Conservation (phyloP, 2,888 invertebrate genomes). For the Epiperipatus broadwayi region DNA sequence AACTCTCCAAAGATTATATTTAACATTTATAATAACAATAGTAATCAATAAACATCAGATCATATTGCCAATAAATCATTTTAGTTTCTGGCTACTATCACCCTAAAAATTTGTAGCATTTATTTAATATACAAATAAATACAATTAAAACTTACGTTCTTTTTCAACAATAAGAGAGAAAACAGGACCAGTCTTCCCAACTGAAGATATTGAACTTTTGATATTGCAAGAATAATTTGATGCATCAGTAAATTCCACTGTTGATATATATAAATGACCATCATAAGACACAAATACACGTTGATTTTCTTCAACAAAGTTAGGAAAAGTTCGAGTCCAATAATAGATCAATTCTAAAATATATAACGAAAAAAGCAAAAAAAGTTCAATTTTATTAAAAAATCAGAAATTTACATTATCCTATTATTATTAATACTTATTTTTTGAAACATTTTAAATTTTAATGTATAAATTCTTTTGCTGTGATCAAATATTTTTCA, state of each 20-base stretch:
- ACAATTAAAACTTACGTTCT: constrained; percentile 39
- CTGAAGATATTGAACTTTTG: constrained; percentile 63
- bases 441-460: no score
- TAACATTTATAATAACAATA: no score
- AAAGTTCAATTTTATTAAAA: neutral
- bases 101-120: neutral
- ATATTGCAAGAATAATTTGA: constrained; percentile 82
- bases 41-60: no score
- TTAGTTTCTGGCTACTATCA: neutral
- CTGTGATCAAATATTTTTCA: no score
- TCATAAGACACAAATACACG: constrained; percentile 82
- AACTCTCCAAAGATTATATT: no score
- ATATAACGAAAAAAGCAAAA: constrained; percentile 5
- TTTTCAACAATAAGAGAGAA: constrained; percentile 61
- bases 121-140: constrained; percentile 11
- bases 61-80: no score
- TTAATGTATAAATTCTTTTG: no score
- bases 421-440: no score
- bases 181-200: constrained; percentile 72
- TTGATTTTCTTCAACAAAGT: constrained; percentile 78
- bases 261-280: constrained; percentile 83
- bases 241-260: constrained; percentile 68
- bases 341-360: constrained; percentile 52
- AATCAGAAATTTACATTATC: no score
- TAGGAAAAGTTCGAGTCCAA: constrained; percentile 78